Base-by-base conservation (phyloP, 37 sponge, comb jelly and placozoan species). In the Cladorhizidae sp. region DNA sequence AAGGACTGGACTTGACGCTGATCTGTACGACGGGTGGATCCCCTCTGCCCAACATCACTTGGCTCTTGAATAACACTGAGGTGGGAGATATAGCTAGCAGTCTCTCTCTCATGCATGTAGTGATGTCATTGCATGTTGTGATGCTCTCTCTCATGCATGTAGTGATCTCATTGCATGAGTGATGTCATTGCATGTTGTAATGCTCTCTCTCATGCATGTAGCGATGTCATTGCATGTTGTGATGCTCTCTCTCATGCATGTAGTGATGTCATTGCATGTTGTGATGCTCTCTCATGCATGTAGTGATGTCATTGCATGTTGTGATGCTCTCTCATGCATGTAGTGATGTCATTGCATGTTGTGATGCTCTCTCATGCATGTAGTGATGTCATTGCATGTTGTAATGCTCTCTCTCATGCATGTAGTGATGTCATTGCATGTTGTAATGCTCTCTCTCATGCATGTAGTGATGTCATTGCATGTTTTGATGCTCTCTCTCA, bases 21-120 rank as follows among this genome's bases (percentile, higher is more conserved):
- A 36, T 73, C 57, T 86, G 86, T 35, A 29, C 9, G 39, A 74
- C 74, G 41, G 36, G 28, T 18, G 86, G 86, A 8, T 32, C 39
- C 20, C 86, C 86, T 28, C 2, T 11, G 3, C 80, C 80, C 23
- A 23, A 36, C 9, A 80, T 80, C n/a, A 56, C 58, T 0, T 80
- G 80, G 80, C n/a, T 55, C 3, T 36, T 70, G 28, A 70, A 80
- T 56, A 59, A 41, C 8, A 20, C 6, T 14, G 41, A 43, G 71
- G 74, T 74, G 36, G 31, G 74, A 6, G 23, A 2, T 23, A 2
- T 2, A 8, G 72, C 42, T 15, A 40, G 21, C 50, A 29, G 29
- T 39, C 50, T 42, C n/a, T 72, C 49, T 72, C 72, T 72, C 49
- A 5, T 7, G 36, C 23, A 9, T 2, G 56, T 31, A 31, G 40